Evolutionary conservation across 37 sponge, comb jelly and placozoan genomes (phyloP), one percentile per base, ranked within the genome.

Genomic region (Lycopodina hypogea): DNA sequence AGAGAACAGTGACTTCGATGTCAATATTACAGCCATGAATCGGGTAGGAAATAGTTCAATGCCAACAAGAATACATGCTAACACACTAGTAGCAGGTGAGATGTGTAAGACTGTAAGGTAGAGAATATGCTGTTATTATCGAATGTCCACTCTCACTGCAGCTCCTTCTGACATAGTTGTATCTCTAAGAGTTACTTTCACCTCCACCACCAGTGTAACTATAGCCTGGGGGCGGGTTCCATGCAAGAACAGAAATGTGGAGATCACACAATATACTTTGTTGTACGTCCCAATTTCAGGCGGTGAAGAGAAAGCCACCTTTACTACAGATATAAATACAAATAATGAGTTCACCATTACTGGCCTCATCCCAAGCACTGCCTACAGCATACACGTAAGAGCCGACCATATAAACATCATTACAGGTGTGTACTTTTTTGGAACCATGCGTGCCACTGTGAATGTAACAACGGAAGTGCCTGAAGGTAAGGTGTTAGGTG

Each of bases 361-460:
- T 80, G 61, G 48, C 22, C 81, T 80, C 3, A 51, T 32, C 18
- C 74, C 74, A 34, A 15, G 56, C 29, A 82, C 82, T 18, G 2
- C 28, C 23, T 82, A 82, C 66, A 74, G 55, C 6, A 22, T 72
- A 15, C 32, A 52, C 1, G 75, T 82, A 3, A 33, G 28, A 17
- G 74, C 74, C 53, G 35, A 37, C 38, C 19, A 67, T 37, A 30
- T 12, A 6, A 59, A 8, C 29, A 17, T 28, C 28, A 17, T 17
- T 12, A 28, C 7, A 17, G 18, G n/a, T n/a, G n/a, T n/a, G n/a
- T n/a, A 7, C 48, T 45, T 45, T 9, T 9, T 45, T 12, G 48
- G 48, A 9, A 45, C 48, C 4, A 45, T 45, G 48, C 4, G 22
- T 24, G 66, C 66, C 34, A 17, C 18, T 15, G 8, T 33, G 17